Evolutionary conservation across 2,113 vertebrate genomes (phyloP), one percentile per base, ranked within the genome.

Genomic region (Phodopus roborovskii): DNA sequence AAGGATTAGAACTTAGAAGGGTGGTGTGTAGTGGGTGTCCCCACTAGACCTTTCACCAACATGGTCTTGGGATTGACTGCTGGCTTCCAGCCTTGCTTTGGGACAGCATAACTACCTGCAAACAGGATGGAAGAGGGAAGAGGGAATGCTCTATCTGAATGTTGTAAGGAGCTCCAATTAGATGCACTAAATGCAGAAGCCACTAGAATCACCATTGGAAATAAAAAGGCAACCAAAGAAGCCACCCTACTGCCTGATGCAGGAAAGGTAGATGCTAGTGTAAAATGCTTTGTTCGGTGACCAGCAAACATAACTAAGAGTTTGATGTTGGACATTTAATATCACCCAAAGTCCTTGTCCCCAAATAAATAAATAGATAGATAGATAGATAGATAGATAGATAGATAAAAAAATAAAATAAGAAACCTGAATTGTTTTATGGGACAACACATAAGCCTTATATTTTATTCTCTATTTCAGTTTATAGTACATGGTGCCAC

Each of bases 251-350:
- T 11, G n/a, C 19, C 53, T 81, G 39, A 13, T 36, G 28, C 73
- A 33, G 64, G 20, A 53, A 81, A 6, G 19, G 13, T 16, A 68
- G 33, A 20, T 73, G 17, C 33, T 42, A 13, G 70, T 36, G 2
- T 39, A 11, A 87, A 8, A 30, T 82, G 64, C 56, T 60, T 58
- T 99, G 98, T 97, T 99, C 98, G 82, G 98, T 99, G 77, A 99
- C 98, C 94, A 99, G 97, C 0, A 98, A 99, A 99, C 98, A 98
- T 91, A 99, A 97, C 7, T 84, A 50, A 53, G 58, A 30, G n/a
- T 64, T 30, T 64, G 7, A 84, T 97, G 20, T 97, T 45, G 1
- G 99, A 85, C 64, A 99, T 99, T 93, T 99, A 99, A 95, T 99
- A 95, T 98, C 99, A 42, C 98, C 98, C 17, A 98, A 99, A 42